Conservation (phyloP, 2,113 vertebrate species). For the Ondatra zibethicus region DNA sequence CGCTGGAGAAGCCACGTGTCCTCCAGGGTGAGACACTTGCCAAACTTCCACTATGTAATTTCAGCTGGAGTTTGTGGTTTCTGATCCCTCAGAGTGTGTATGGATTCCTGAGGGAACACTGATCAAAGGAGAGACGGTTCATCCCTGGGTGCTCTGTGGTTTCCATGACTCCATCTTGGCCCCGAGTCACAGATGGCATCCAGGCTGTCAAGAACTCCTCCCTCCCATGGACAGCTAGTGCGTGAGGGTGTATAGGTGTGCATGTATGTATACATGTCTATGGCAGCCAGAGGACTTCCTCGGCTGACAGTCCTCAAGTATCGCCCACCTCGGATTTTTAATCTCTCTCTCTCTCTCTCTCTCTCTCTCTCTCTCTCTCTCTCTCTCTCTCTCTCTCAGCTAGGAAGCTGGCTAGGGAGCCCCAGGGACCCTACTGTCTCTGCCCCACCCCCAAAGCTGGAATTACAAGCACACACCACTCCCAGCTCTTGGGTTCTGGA, state of each 20-base stretch:
- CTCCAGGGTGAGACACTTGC: background rate
- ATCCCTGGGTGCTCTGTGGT: background rate
- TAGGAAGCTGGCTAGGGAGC: background rate
- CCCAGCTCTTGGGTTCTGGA: background rate
- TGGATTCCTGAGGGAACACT: background rate
- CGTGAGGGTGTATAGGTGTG: background rate
- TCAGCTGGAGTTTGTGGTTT: background rate
- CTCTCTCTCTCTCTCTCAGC: no score
- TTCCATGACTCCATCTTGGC: background rate
- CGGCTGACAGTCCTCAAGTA: background rate
- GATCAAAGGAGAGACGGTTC: background rate
- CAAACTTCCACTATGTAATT: background rate
- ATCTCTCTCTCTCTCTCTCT: background rate
- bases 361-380: rapidly evolving
- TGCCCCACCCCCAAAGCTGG: background rate
- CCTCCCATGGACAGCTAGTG: background rate
- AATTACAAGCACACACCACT: background rate
- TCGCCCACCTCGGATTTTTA: no score
- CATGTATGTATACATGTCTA: no score
- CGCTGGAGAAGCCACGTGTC: background rate
- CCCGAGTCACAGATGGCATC: background rate
- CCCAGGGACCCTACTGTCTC: background rate
- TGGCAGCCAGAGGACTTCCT: background rate
- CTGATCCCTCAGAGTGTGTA: background rate
- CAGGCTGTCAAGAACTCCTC: background rate